Evolutionary conservation across 1,140 invertebrate genomes (phyloP).

Genomic region (Muscidifurax raptorellus): DNA sequence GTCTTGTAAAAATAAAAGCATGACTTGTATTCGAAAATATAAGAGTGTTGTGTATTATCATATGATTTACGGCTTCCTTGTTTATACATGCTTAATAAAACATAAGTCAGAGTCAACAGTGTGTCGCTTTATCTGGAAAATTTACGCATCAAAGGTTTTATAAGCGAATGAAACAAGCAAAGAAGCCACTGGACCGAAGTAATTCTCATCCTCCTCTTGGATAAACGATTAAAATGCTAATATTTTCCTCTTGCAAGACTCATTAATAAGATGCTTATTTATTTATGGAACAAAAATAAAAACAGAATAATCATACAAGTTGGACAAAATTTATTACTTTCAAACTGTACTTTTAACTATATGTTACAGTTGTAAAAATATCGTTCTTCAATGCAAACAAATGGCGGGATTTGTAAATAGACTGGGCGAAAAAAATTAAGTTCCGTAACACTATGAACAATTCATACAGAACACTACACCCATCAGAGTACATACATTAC

Average conservation of each 20-base stretch:
- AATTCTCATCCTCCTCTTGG: conserved; percentile 53
- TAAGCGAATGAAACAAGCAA: conserved; percentile 52
- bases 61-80: no score
- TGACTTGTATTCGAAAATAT: no score
- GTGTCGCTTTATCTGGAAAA: neutral
- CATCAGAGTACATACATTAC: neutral
- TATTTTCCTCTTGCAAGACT: conserved; percentile 22
- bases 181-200: conserved; percentile 57
- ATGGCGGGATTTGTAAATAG: no score
- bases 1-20: no score
- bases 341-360: no score
- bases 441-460: neutral
- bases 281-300: neutral
- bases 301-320: neutral
- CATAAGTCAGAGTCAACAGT: neutral
- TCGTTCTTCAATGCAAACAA: no score
- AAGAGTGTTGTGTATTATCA: no score
- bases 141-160: conserved; percentile 40
- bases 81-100: neutral
- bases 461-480: neutral
- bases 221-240: conserved; percentile 64
- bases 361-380: no score
- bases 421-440: no score
- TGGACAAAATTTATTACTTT: neutral
- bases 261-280: neutral